Evolutionary conservation across 1,140 invertebrate species (phyloP).

Genomic region (Uloborus diversus): DNA sequence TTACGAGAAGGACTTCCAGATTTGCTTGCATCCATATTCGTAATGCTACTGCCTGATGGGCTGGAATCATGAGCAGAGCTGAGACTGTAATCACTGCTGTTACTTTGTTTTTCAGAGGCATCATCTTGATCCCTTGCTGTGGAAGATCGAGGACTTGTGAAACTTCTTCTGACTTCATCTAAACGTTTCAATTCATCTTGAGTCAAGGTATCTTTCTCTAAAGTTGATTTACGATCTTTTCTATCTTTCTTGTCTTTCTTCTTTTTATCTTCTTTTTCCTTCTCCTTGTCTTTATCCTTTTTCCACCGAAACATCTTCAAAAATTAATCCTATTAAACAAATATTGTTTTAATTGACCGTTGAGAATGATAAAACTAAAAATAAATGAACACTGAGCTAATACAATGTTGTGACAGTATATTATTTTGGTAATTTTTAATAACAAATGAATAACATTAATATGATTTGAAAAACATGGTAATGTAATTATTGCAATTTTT

Average conservation of each 20-base stretch:
- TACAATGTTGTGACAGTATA: too few relatives aligned
- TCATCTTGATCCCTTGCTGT: slow-evolving; percentile 89
- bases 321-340: too few relatives aligned
- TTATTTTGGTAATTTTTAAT: too few relatives aligned
- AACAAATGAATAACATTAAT: too few relatives aligned
- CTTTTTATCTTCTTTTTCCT: slow-evolving; percentile 87
- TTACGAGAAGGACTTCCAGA: slow-evolving; percentile 27
- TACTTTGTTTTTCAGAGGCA: slow-evolving; percentile 75
- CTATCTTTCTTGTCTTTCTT: slow-evolving; percentile 78
- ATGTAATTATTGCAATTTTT: too few relatives aligned
- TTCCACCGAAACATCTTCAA: slow-evolving; percentile 58
- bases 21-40: slow-evolving; percentile 20
- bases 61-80: slow-evolving; percentile 70
- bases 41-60: slow-evolving; percentile 19
- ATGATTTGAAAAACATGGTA: too few relatives aligned
- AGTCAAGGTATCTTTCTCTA: slow-evolving; percentile 72
- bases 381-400: too few relatives aligned
- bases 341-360: too few relatives aligned
- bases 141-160: slow-evolving; percentile 77
- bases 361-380: too few relatives aligned
- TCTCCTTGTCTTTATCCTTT: slow-evolving; percentile 82
- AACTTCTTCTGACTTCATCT: slow-evolving; percentile 83
- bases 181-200: slow-evolving; percentile 84
- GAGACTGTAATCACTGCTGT: slow-evolving; percentile 89
- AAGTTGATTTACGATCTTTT: slow-evolving; percentile 75